Evolutionary conservation across 2,797 vertebrate species (phyloP).

Genomic region (Dallia pectoralis): DNA sequence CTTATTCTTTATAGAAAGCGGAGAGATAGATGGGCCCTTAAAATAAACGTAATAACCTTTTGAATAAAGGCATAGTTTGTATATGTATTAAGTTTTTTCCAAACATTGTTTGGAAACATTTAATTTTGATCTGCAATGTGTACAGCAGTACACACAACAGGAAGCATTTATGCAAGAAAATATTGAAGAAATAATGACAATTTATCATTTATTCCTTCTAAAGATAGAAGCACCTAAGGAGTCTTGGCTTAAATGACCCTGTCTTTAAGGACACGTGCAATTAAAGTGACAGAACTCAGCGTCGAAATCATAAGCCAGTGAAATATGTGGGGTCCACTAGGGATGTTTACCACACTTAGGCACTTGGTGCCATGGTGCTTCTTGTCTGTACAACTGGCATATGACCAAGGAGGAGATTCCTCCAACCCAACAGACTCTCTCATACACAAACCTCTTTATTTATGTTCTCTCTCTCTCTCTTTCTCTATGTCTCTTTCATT

Average conservation of each 20-base stretch:
- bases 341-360: slow-evolving; percentile 31
- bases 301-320: slow-evolving; percentile 1
- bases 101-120: too few relatives aligned
- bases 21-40: too few relatives aligned
- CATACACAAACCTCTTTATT: not conserved
- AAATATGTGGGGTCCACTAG: slow-evolving; percentile 32
- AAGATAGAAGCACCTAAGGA: too few relatives aligned
- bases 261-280: slow-evolving; percentile 7
- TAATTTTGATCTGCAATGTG: too few relatives aligned
- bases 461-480: not conserved
- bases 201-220: too few relatives aligned
- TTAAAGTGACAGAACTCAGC: slow-evolving; percentile 9
- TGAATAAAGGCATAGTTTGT: too few relatives aligned
- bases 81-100: too few relatives aligned
- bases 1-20: too few relatives aligned
- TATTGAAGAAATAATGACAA: too few relatives aligned
- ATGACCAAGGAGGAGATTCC: slow-evolving; percentile 15
- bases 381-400: slow-evolving; percentile 22
- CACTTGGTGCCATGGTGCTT: slow-evolving; percentile 29
- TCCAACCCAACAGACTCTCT: not conserved
- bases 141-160: too few relatives aligned
- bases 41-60: too few relatives aligned
- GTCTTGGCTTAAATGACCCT: not conserved
- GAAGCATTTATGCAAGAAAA: too few relatives aligned
- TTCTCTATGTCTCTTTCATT: not conserved